Base-by-base conservation (phyloP, 2,797 vertebrate genomes). In the Lithobates sylvaticus region DNA sequence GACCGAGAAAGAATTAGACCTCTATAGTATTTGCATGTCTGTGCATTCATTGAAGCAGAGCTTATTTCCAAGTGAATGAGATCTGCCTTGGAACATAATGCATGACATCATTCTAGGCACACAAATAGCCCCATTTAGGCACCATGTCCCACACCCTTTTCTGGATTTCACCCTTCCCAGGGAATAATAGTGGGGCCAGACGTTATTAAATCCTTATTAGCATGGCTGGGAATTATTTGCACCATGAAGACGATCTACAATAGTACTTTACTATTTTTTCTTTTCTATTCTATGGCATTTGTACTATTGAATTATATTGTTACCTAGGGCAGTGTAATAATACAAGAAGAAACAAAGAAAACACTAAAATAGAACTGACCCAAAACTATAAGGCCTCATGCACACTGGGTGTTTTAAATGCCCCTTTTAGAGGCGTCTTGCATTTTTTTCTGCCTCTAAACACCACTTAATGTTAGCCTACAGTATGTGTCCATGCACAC, bases 11-110 rank as follows among this genome's bases (percentile, higher is more conserved):
- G 71, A 70, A 80, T 84, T 80, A 80, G 61, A 47, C 16, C 26
- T 65, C 50, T 9, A 27, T 76, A 78, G 70, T 76, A 87, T 87
- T 87, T 87, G 86, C 81, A 87, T 84, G 85, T 80, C 83, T 88
- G 76, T 83, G 64, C 44, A 75, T 84, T 87, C 81, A 84, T 69
- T 23, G 70, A 70, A 64, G 47, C 64, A 42, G 72, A 87, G 76
- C 86, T 84, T 84, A 87, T 87, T 87, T 84, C 86, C 86, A 87
- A 87, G 13, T 87, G 86, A 87, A 87, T 84, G 76, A 70, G 58
- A 81, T 76, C 84, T 84, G 58, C 34, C 70, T 67, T 18, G 76
- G 76, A 74, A 80, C 44, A 80, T 84, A 84, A 50, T 69, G 76
- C 58, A 87, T 87, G 86, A 87, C 86, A 87, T 84, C 86, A 87